Conservation (phyloP, 1,140 invertebrate species). For the Heliconius hewitsoni region DNA sequence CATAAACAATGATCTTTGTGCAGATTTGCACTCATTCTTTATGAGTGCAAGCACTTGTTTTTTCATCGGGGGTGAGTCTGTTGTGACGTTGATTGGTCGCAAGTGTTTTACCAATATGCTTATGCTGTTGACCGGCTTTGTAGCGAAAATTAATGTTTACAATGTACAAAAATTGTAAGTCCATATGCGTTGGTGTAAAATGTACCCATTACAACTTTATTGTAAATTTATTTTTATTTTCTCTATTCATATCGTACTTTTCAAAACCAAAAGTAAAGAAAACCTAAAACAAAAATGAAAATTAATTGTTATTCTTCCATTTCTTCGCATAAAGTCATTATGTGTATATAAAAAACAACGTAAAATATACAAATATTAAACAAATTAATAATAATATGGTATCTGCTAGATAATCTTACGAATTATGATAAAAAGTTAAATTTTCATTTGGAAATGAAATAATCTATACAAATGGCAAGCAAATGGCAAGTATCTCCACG, state of each 20-base stretch:
- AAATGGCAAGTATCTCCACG: conserved; percentile 43
- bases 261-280: no score
- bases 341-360: neutral
- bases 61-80: conserved; percentile 61
- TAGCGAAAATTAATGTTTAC: conserved; percentile 71
- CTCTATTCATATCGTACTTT: no score
- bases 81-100: conserved; percentile 75
- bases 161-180: conserved; percentile 44
- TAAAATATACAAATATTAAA: neutral
- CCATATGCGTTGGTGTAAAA: conserved; percentile 39
- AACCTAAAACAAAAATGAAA: no score
- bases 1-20: conserved; percentile 77
- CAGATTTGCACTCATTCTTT: conserved; percentile 78
- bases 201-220: neutral
- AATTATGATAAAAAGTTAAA: neutral
- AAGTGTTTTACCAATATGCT: conserved; percentile 76
- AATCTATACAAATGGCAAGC: conserved; percentile 32
- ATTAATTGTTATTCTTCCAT: no score
- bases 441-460: neutral
- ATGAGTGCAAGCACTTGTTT: conserved; percentile 77
- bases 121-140: conserved; percentile 71
- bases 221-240: neutral
- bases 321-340: neutral
- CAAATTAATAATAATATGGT: neutral
- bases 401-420: no score